Evolutionary conservation across 2,888 invertebrate genomes (phyloP).

Genomic region (Apoda limacodes): DNA sequence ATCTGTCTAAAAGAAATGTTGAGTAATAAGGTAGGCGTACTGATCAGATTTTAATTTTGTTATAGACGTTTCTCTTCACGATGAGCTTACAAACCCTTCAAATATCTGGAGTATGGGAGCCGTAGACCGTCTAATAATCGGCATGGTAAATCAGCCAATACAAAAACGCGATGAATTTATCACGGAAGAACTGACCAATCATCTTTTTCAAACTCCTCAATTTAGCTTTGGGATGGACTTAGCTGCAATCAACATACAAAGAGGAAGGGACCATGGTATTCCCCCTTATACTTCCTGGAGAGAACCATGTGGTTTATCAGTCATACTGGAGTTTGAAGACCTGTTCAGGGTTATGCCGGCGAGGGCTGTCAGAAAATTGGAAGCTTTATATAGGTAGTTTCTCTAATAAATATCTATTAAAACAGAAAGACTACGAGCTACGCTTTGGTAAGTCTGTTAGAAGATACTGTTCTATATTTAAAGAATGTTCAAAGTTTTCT

Average conservation of each 20-base stretch:
- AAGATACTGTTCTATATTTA: no score
- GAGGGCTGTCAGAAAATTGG: slow-evolving; percentile 72
- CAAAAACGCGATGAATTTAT: slow-evolving; percentile 87
- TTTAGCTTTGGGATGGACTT: slow-evolving; percentile 86
- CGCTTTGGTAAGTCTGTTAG: no score
- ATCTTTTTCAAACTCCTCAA: slow-evolving; percentile 79
- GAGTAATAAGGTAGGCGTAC: no score
- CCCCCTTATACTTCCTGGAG: slow-evolving; percentile 85
- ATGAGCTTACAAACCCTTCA: slow-evolving; percentile 77
- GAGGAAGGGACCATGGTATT: slow-evolving; percentile 87
- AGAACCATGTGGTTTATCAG: slow-evolving; percentile 79
- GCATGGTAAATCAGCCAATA: slow-evolving; percentile 81
- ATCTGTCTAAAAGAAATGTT: no score
- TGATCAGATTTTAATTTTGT: slow-evolving; percentile 4
- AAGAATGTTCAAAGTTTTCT: no score
- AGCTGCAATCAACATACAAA: slow-evolving; percentile 88
- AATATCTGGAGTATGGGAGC: slow-evolving; percentile 84
- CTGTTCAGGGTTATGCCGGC: slow-evolving; percentile 75
- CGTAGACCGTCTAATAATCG: slow-evolving; percentile 81
- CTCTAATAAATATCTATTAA: no score
- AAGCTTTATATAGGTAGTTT: slow-evolving; percentile 68
- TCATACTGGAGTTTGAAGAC: slow-evolving; percentile 77
- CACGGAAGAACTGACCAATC: slow-evolving; percentile 83
- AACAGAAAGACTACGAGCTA: no score
- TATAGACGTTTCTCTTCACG: slow-evolving; percentile 83